Evolutionary conservation across 2,888 invertebrate species (phyloP), one percentile per base, ranked within the genome.

Genomic region (Melinaea menophilus): DNA sequence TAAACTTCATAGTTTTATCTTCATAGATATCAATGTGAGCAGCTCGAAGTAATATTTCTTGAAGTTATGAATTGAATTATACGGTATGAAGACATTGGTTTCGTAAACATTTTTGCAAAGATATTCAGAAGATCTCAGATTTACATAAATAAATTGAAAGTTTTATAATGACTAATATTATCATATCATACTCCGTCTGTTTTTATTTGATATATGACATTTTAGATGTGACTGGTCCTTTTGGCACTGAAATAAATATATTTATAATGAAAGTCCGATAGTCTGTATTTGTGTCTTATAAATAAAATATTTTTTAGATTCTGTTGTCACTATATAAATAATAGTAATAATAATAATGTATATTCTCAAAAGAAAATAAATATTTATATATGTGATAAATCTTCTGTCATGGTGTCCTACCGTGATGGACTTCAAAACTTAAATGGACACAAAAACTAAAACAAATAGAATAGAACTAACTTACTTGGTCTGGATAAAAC

Each of bases 131-230:
- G 65, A 68, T 58, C 56, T 55, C 46, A 55, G 57, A 75, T 75
- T 75, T 72, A 69, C 73, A 73, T 75, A 72, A 71, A 73, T 72
- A 75, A 74, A 74, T 75, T 72, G 22, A 22, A 22, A 74, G 68
- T 73, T 74, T 69, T 68, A 64, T 67, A 64, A 59, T 64, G 57
- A 64, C 62, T 69, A 69, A 69, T 59, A 64, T 64, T 60, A 67
- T 63, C 61, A 63, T 60, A 67, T 63, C 61, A 63, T 55, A 62
- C 64, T 56, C 55, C 47, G 57, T 64, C 58, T 37, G 57, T 45
- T 58, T 56, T 64, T 64, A 58, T 58, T 22, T 22, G 22, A 22
- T 1, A 22, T 22, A 22, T 22, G 22, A 22, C 22, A 22, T 22
- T 22, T 22, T 22, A 22, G 22, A 22, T 22, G 22, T 22, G 22